phyloP scores from a whole-genome alignment of 2,797 vertebrate genomes.

The Epinephelus awoara region DNA sequence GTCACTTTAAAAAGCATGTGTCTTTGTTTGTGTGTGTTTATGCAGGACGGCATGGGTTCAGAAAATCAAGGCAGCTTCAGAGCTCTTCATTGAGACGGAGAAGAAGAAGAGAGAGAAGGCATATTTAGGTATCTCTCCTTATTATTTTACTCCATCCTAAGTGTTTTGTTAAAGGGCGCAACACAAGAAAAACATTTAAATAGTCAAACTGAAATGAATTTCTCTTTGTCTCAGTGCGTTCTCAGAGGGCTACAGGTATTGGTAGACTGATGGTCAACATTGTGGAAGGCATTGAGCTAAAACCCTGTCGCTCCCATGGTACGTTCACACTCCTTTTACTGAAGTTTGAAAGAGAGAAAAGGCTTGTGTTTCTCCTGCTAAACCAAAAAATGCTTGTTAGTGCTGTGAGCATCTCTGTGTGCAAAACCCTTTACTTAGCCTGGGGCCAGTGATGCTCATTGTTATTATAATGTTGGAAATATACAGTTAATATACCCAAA shows the following conservation, averaged over 20 bases:
- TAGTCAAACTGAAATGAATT: neutral
- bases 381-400: neutral
- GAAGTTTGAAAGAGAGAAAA: neutral
- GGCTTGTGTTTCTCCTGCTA: too few species aligned
- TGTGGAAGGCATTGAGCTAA: slow-evolving; percentile 97
- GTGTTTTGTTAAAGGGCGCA: neutral
- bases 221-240: slow-evolving; percentile 87
- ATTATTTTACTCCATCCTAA: neutral
- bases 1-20: neutral
- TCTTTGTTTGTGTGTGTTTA: slow-evolving; percentile 50
- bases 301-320: slow-evolving; percentile 98
- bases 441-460: too few species aligned
- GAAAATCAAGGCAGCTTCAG: slow-evolving; percentile 98
- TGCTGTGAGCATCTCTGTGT: neutral
- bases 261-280: slow-evolving; percentile 98
- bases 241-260: slow-evolving; percentile 97
- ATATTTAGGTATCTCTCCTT: slow-evolving; percentile 89
- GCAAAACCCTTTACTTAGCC: too few species aligned
- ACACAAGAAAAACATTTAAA: neutral
- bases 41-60: slow-evolving; percentile 98
- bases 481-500: too few species aligned
- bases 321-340: neutral
- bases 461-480: too few species aligned
- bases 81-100: slow-evolving; percentile 98
- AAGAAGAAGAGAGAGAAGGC: slow-evolving; percentile 99